Evolutionary conservation across 2,888 invertebrate genomes (phyloP).

Genomic region (Ceratothoa steindachneri): DNA sequence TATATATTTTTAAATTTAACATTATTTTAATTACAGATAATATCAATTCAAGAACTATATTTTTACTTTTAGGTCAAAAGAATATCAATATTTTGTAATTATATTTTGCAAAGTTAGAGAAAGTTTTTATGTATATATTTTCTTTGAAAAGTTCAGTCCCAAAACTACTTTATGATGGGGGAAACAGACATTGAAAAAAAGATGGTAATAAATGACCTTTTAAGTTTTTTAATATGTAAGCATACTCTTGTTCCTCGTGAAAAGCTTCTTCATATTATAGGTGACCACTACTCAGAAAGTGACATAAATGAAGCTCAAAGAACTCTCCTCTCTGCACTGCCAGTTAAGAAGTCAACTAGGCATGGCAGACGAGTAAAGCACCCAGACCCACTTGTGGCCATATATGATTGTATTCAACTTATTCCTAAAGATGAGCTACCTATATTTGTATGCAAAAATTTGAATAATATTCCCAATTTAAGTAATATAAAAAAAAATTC

Average conservation of each 20-base stretch:
- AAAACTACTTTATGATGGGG: not conserved
- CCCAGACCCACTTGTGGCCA: not conserved
- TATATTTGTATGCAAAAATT: not conserved
- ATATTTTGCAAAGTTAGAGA: no score
- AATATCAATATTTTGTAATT: no score
- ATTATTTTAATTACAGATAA: no score
- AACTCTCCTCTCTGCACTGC: not conserved
- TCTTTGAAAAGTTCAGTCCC: no score
- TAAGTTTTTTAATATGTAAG: slow-evolving; percentile 1
- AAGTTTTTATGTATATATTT: no score
- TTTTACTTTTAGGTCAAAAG: no score
- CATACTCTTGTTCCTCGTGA: not conserved
- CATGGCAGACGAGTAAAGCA: slow-evolving; percentile 2
- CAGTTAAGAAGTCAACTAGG: not conserved
- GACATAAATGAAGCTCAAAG: not conserved
- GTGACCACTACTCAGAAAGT: not conserved
- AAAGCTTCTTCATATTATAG: not conserved
- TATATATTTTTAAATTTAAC: no score
- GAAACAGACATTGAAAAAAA: not conserved
- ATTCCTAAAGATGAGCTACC: slow-evolving; percentile 5
- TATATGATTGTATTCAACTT: slow-evolving; percentile 8
- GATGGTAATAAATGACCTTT: slow-evolving; percentile 1
- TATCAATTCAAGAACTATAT: no score
- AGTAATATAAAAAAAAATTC: not conserved
- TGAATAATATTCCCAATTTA: not conserved